Evolutionary conservation across 35 echinoderm and acorn worm genomes (phyloP), one percentile per base, ranked within the genome.

Genomic region (Lytechinus variegatus): DNA sequence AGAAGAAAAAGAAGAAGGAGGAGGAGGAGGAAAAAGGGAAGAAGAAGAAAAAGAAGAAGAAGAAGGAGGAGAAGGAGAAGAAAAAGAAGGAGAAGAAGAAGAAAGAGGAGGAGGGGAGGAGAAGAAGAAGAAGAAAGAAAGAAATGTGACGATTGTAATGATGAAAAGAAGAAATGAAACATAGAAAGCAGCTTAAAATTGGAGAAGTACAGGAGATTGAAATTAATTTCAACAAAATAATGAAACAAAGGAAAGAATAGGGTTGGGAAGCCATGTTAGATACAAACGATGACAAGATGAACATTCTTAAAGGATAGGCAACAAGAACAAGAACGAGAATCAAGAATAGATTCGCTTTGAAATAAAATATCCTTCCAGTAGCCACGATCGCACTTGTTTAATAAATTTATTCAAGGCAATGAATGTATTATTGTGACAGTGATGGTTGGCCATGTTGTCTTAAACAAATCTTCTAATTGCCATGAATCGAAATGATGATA

Each of bases 391-490:
- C 8, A 79, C 66, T 79, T 79, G 13, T 21, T 13, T 71, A 71
- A 71, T 71, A 71, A 2, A 21, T 71, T 13, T 71, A 24, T 79
- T 79, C 4, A 79, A 79, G 24, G 66, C 6, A 79, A 79, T 19
- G 7, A 79, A 79, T n/a, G 2, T 21, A n/a, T 79, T 79, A 79
- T 79, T 79, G 66, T n/a, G 66, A 79, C 19, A 24, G 66, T 24
- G 8, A 79, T 79, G 16, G n/a, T 79, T 24, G 0, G 66, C 66
- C 19, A 24, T 79, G 66, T 79, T 79, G n/a, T n/a, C 66, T 79
- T n/a, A 79, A 79, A 79, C 66, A 79, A 79, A 79, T n/a, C n/a
- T 79, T 79, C 66, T 79, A 79, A 79, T 79, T 79, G 66, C 66
- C 66, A 79, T 79, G 66, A 79, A 79, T 79, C 66, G 14, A n/a